phyloP scores from a whole-genome alignment of 2,113 vertebrate genomes.

The Tragelaphus buxtoni region DNA sequence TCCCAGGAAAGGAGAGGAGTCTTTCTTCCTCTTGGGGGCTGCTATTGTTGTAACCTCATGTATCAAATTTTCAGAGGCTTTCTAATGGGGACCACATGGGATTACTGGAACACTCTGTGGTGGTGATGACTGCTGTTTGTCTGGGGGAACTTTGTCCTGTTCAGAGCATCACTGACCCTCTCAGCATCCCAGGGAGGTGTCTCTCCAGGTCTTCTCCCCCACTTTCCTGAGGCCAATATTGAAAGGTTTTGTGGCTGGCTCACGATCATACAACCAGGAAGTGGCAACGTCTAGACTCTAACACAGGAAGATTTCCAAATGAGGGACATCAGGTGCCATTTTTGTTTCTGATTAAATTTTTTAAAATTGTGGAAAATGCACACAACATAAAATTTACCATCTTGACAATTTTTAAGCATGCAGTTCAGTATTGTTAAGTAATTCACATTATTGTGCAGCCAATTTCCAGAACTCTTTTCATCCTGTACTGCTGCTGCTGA shows the following conservation, averaged over 20 bases:
- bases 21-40: background rate
- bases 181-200: background rate
- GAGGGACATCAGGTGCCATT: background rate
- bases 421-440: background rate
- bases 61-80: background rate
- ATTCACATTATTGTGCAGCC: background rate
- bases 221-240: background rate
- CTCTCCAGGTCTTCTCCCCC: background rate
- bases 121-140: background rate
- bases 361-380: background rate
- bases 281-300: background rate
- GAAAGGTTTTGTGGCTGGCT: background rate
- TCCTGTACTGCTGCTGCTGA: background rate
- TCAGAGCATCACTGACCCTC: background rate
- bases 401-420: background rate
- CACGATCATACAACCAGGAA: background rate
- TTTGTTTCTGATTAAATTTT: background rate
- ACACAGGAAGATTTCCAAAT: background rate
- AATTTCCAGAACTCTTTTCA: background rate
- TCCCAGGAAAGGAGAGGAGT: background rate
- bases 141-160: background rate
- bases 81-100: background rate
- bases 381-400: background rate
- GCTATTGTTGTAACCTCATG: background rate
- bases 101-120: rapidly evolving